Conservation (phyloP, 2,888 invertebrate species). For the Melinaea marsaeus region DNA sequence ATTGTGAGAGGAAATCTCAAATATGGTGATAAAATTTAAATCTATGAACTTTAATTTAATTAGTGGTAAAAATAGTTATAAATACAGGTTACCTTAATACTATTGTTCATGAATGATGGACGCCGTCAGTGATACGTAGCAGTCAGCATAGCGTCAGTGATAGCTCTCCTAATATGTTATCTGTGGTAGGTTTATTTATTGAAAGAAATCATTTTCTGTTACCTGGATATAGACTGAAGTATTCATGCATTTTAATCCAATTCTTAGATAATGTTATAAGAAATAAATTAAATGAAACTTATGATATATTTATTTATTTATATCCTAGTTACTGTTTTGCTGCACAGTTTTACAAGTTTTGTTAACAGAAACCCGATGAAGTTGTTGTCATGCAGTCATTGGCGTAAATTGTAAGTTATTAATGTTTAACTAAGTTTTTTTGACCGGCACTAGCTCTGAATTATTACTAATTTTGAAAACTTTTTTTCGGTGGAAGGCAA, state of each 20-base stretch:
- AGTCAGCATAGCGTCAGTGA: slow-evolving; percentile 5
- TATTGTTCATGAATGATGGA: slow-evolving; percentile 28
- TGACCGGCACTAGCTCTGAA: too few relatives aligned
- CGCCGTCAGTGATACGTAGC: slow-evolving; percentile 23
- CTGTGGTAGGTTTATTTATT: slow-evolving; percentile 27
- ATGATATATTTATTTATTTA: slow-evolving; percentile 8
- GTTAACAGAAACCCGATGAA: not conserved
- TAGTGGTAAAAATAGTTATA: slow-evolving; percentile 39
- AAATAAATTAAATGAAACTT: slow-evolving; percentile 31
- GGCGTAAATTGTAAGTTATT: too few relatives aligned
- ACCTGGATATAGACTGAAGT: slow-evolving; percentile 27
- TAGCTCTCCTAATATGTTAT: not conserved
- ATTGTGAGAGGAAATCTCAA: slow-evolving; percentile 52
- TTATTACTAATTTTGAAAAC: too few relatives aligned
- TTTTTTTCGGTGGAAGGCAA: too few relatives aligned
- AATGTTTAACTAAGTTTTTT: too few relatives aligned
- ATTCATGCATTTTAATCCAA: slow-evolving; percentile 69
- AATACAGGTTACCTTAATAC: slow-evolving; percentile 49
- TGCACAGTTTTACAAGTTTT: not conserved
- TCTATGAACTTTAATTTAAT: slow-evolving; percentile 42
- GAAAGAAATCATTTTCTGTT: slow-evolving; percentile 19
- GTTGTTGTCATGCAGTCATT: too few relatives aligned
- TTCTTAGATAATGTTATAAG: slow-evolving; percentile 51
- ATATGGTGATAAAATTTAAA: slow-evolving; percentile 70
- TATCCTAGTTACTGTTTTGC: not conserved